phyloP scores from a whole-genome alignment of 2,797 vertebrate genomes.

The Scolopax bukidnonensis region DNA sequence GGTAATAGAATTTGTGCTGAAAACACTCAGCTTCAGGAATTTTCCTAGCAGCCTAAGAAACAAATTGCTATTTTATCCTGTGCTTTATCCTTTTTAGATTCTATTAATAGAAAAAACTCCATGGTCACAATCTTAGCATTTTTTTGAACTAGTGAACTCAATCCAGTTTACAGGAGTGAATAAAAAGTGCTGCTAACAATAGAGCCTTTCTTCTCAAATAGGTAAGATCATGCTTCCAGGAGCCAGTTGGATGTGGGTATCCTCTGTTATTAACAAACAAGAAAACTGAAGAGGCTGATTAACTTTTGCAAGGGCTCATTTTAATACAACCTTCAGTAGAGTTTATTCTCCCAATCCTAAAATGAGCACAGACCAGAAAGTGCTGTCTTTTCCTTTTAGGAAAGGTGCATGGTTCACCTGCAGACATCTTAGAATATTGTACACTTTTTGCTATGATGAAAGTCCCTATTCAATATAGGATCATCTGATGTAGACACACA shows the following conservation, averaged over 20 bases:
- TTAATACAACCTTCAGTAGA: not conserved
- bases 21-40: not conserved
- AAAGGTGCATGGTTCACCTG: not conserved
- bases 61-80: not conserved
- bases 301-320: not conserved
- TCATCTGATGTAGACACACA: not conserved
- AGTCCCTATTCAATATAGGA: not conserved
- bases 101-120: not conserved
- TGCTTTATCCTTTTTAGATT: not conserved
- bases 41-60: slow-evolving; percentile 3
- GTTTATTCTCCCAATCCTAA: not conserved
- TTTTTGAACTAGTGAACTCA: not conserved
- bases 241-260: not conserved
- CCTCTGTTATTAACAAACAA: not conserved
- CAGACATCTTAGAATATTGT: not conserved
- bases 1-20: not conserved
- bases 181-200: not conserved
- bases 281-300: not conserved
- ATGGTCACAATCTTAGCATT: not conserved
- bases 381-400: not conserved
- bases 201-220: not conserved
- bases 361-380: not conserved
- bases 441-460: not conserved
- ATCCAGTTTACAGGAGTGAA: not conserved
- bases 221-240: not conserved